phyloP scores from a whole-genome alignment of 1,140 invertebrate genomes.

The Heliconius melpomene region DNA sequence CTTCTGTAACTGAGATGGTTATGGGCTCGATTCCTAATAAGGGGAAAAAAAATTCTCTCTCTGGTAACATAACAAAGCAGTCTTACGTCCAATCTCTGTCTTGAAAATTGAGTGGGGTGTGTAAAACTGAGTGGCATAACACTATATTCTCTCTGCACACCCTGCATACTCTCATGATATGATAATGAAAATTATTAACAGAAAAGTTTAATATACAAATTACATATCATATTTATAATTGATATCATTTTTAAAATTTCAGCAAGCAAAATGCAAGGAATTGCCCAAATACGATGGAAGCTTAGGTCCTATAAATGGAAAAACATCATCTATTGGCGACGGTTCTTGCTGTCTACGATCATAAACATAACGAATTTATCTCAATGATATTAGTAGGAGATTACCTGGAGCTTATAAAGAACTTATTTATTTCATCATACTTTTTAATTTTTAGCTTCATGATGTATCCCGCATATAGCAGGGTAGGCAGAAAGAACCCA shows the following conservation, averaged over 20 bases:
- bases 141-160: too few species aligned
- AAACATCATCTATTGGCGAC: constrained; percentile 86
- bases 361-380: constrained; percentile 59
- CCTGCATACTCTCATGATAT: too few species aligned
- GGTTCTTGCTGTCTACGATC: constrained; percentile 82
- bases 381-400: constrained; percentile 39
- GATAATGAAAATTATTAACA: too few species aligned
- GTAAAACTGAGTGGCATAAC: too few species aligned
- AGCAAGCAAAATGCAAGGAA: constrained; percentile 90
- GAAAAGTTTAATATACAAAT: too few species aligned
- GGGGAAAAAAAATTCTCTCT: too few species aligned
- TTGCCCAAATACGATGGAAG: constrained; percentile 87
- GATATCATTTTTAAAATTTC: constrained; percentile 55
- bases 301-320: constrained; percentile 86
- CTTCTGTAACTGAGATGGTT: background rate
- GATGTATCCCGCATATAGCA: too few species aligned
- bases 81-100: too few species aligned
- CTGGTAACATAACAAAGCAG: too few species aligned
- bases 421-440: constrained; percentile 25
- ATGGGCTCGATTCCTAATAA: too few species aligned
- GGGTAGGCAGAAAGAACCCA: too few species aligned
- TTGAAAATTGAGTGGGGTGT: too few species aligned
- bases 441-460: background rate
- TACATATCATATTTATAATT: background rate
- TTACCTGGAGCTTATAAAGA: constrained; percentile 14